Conservation (phyloP, 2,113 vertebrate species). For the Corythornis madagascariensis region DNA sequence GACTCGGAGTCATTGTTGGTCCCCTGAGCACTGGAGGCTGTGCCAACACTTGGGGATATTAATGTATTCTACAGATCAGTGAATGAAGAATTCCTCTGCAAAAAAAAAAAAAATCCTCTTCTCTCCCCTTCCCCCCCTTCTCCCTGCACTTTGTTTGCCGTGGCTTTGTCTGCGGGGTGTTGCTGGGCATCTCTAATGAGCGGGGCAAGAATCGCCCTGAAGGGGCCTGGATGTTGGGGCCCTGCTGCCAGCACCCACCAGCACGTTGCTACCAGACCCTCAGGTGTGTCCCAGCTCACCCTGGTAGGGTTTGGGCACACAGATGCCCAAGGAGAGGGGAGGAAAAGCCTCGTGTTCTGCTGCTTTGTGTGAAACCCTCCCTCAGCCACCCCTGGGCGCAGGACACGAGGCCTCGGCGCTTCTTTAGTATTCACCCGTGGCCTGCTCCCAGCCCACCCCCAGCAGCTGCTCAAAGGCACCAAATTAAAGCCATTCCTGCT, state of each 20-base stretch:
- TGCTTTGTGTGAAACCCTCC: conserved; percentile 32
- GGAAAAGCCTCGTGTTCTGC: background rate
- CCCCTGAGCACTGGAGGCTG: conserved; percentile 74
- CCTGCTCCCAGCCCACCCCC: conserved; percentile 49
- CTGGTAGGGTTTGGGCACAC: background rate
- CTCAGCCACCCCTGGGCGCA: background rate
- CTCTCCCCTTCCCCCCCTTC: conserved; percentile 54
- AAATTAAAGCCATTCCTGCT: conserved; percentile 68
- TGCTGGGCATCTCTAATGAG: conserved; percentile 84
- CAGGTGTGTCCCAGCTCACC: conserved; percentile 43
- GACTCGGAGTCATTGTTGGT: conserved; percentile 92
- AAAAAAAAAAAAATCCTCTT: background rate
- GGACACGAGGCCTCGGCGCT: conserved; percentile 19
- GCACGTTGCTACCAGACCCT: conserved; percentile 44
- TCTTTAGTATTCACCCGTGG: conserved; percentile 65
- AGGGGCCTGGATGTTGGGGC: background rate
- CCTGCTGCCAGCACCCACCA: background rate
- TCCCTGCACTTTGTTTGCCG: conserved; percentile 78
- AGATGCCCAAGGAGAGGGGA: background rate
- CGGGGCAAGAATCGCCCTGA: conserved; percentile 56
- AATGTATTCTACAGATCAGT: conserved; percentile 89
- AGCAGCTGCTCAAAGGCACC: conserved; percentile 66
- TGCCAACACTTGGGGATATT: conserved; percentile 92
- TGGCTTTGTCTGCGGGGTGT: conserved; percentile 77
- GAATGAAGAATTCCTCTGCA: conserved; percentile 82